phyloP scores from a whole-genome alignment of 2,888 invertebrate genomes.

The Cactoblastis cactorum region DNA sequence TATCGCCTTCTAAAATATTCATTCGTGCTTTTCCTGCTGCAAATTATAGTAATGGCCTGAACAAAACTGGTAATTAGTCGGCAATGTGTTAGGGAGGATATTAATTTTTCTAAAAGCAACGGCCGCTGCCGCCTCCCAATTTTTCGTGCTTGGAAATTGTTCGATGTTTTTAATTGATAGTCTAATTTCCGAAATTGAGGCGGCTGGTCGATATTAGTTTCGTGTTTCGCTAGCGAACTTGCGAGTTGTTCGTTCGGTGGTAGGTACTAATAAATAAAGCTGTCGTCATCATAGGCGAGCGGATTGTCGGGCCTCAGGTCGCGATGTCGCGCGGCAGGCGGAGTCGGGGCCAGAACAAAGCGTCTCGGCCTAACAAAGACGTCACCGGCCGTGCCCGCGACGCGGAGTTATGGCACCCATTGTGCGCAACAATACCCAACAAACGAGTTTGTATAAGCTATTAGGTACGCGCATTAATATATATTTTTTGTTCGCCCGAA shows the following conservation, averaged over 20 bases:
- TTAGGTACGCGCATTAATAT: constrained; percentile 80
- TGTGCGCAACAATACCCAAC: constrained; percentile 79
- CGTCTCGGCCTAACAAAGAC: constrained; percentile 75
- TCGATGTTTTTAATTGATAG: constrained; percentile 38
- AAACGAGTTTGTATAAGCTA: constrained; percentile 81
- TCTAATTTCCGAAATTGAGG: constrained; percentile 44
- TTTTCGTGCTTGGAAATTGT: constrained; percentile 35
- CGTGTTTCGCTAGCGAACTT: constrained; percentile 1
- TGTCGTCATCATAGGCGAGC: constrained; percentile 13
- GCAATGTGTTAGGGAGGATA: constrained; percentile 46
- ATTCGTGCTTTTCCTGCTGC: constrained; percentile 73
- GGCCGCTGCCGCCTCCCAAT: constrained; percentile 22
- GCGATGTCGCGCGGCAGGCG: constrained; percentile 62
- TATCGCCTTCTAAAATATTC: constrained; percentile 79
- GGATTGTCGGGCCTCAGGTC: constrained; percentile 36
- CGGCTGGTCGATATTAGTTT: constrained; percentile 20
- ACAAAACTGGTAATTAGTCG: constrained; percentile 71
- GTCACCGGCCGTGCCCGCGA: constrained; percentile 77
- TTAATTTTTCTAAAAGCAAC: constrained; percentile 46
- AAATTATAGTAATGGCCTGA: constrained; percentile 73
- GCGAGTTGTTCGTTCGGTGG: background rate
- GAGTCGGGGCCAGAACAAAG: constrained; percentile 69
- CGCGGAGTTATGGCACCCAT: constrained; percentile 79
- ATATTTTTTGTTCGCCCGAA: constrained; percentile 79
- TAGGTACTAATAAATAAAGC: constrained; percentile 6